Percentiles rank a stretch among this genome's conserved stretches.
Evolutionary conservation across 2,888 invertebrate genomes (phyloP).

Genomic region (Ommatoiulus sabulosus): DNA sequence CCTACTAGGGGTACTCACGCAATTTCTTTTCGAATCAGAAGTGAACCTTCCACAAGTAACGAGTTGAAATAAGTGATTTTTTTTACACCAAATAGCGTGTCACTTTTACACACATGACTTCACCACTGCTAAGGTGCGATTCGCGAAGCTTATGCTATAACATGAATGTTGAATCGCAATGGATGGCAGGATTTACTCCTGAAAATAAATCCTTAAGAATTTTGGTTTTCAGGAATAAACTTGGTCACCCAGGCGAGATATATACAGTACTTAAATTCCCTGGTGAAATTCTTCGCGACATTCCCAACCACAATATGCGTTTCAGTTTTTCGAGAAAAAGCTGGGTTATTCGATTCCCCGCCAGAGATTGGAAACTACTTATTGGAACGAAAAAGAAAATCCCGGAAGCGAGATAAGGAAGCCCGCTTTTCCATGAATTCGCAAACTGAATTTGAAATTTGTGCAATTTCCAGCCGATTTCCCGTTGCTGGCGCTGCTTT

Average conservation of each 20-base stretch:
- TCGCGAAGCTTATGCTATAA: no score
- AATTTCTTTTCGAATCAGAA: no score
- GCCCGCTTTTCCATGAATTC: neutral
- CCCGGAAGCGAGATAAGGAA: constrained; percentile 21
- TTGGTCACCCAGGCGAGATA: neutral
- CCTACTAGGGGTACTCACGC: no score
- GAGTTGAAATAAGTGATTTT: no score
- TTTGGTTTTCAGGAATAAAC: no score
- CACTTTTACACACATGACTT: no score
- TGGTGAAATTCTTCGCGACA: neutral
- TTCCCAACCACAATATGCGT: neutral
- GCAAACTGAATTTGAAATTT: constrained; percentile 30
- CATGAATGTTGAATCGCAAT: no score
- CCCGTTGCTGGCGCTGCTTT: neutral
- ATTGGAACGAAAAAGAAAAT: constrained; percentile 10
- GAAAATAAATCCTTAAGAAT: no score
- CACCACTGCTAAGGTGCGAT: no score
- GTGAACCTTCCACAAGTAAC: no score
- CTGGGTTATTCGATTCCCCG: neutral
- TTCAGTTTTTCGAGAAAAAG: neutral
- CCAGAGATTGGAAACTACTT: neutral
- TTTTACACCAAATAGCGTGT: no score
- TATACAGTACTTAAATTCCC: neutral
- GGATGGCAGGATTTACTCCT: no score
- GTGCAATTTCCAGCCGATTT: neutral